Conservation (phyloP, 1,140 invertebrate species). For the Drosophila ercepeae region DNA sequence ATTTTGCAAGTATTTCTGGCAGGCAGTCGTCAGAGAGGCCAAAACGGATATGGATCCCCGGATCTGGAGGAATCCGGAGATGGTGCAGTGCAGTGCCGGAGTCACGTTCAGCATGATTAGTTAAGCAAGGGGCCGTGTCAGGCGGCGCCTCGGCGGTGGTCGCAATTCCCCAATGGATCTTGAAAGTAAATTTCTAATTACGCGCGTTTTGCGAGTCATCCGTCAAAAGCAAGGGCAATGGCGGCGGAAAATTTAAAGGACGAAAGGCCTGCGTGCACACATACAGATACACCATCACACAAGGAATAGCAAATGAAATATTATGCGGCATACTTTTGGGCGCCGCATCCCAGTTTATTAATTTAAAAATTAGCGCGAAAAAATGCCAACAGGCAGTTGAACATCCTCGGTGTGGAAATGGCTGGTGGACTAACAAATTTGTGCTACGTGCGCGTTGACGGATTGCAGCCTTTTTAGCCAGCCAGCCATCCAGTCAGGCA, state of each 20-base stretch:
- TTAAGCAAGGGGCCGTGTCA: conserved; percentile 72
- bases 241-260: neutral
- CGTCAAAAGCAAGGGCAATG: conserved; percentile 64
- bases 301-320: conserved; percentile 80
- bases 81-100: conserved; percentile 53
- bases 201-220: conserved; percentile 80
- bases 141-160: no score
- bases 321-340: conserved; percentile 78
- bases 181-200: conserved; percentile 82
- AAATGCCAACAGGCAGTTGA: conserved; percentile 40
- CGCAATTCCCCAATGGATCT: conserved; percentile 80
- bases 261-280: neutral
- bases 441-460: conserved; percentile 74
- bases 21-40: conserved; percentile 35
- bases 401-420: neutral
- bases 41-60: conserved; percentile 19
- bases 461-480: conserved; percentile 78
- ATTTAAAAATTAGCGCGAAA: conserved; percentile 79
- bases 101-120: conserved; percentile 81
- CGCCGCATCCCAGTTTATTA: conserved; percentile 76
- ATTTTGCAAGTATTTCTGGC: conserved; percentile 72
- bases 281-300: conserved; percentile 21
- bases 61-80: conserved; percentile 5
- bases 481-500: conserved; percentile 63
- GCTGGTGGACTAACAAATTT: conserved; percentile 62